Evolutionary conservation across 2,113 vertebrate species (phyloP).

Genomic region (Indicator maculatus): DNA sequence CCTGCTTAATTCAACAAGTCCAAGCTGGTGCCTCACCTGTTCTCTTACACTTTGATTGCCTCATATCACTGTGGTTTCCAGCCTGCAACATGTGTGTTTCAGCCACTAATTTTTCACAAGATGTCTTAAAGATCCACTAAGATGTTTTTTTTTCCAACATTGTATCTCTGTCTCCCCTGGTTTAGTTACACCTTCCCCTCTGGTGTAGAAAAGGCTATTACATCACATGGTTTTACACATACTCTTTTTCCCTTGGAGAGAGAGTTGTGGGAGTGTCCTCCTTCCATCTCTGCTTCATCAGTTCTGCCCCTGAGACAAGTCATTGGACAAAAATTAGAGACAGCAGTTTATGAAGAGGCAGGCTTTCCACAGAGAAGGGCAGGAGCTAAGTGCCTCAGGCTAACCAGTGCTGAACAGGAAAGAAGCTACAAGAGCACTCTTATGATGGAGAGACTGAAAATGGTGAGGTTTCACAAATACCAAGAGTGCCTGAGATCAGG

Average conservation of each 20-base stretch:
- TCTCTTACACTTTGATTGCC: background rate
- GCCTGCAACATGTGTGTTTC: background rate
- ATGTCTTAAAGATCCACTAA: background rate
- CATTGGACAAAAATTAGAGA: background rate
- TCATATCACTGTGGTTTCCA: accelerated
- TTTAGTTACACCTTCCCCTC: background rate
- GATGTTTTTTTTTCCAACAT: background rate
- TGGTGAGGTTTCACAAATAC: conserved; percentile 18
- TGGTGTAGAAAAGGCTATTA: background rate
- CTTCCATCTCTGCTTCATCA: background rate
- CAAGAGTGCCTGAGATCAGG: conserved; percentile 25
- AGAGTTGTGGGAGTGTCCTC: background rate
- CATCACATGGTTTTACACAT: background rate
- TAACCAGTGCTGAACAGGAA: background rate
- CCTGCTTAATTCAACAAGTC: background rate
- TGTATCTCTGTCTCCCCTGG: background rate
- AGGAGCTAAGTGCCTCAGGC: conserved; percentile 17
- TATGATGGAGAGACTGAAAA: conserved; percentile 7
- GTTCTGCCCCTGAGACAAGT: background rate
- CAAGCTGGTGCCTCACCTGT: background rate
- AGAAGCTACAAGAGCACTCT: conserved; percentile 25
- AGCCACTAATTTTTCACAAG: background rate
- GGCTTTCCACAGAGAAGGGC: background rate
- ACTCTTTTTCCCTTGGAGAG: background rate
- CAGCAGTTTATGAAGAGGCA: background rate